A percentile compares a stretch with the other conserved stretches of the same genome.
phyloP scores from a whole-genome alignment of 2,797 vertebrate species.

The Macropodus opercularis region DNA sequence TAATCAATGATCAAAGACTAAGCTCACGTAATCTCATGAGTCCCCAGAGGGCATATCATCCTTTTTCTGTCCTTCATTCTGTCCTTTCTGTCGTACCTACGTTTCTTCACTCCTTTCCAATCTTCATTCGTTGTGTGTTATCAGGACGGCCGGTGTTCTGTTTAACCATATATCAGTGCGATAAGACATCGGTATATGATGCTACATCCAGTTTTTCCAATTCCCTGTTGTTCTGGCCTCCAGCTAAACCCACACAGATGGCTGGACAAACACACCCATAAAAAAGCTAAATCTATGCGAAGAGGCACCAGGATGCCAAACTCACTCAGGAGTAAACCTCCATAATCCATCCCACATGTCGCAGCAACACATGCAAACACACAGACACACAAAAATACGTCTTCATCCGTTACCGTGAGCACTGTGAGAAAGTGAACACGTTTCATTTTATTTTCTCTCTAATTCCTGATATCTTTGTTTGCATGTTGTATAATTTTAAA shows the following conservation, averaged over 20 bases:
- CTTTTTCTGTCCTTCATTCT: constrained; percentile 10
- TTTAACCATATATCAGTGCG: constrained; percentile 62
- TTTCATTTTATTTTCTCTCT: constrained; percentile 35
- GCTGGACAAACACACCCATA: constrained; percentile 34
- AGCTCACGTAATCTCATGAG: constrained; percentile 54
- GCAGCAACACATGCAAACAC: constrained; percentile 22
- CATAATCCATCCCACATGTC: constrained; percentile 52
- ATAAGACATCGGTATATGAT: constrained; percentile 55
- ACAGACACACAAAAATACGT: constrained; percentile 25
- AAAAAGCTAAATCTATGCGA: constrained; percentile 36
- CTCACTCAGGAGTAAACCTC: constrained; percentile 44
- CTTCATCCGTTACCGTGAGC: constrained; percentile 44
- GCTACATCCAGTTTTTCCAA: constrained; percentile 40
- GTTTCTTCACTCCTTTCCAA: constrained; percentile 25
- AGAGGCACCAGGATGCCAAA: constrained; percentile 33
- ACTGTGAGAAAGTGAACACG: constrained; percentile 33
- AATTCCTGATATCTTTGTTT: constrained; percentile 43
- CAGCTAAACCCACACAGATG: constrained; percentile 61
- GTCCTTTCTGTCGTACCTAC: neutral
- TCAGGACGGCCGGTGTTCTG: constrained; percentile 49
- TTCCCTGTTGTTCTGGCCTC: constrained; percentile 41
- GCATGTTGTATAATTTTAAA: constrained; percentile 50
- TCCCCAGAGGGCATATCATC: constrained; percentile 42
- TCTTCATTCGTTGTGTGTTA: constrained; percentile 52
- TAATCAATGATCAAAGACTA: constrained; percentile 79